Conservation (phyloP, 2,113 vertebrate species). For the Eonycteris spelaea region DNA sequence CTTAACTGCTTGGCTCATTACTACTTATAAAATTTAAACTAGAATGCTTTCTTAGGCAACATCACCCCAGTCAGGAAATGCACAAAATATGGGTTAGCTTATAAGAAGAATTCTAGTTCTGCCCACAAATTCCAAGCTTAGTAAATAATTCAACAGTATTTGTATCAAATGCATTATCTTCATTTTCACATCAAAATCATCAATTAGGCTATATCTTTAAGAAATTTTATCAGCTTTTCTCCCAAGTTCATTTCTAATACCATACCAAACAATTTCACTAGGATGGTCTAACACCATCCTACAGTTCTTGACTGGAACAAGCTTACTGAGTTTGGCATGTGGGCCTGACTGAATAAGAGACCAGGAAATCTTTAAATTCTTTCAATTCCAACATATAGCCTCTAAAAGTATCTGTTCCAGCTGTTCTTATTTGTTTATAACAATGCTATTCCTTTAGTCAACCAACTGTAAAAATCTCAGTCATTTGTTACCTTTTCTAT, state of each 20-base stretch:
- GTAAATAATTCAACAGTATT: neutral
- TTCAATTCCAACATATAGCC: neutral
- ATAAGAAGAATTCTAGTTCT: neutral
- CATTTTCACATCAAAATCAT: conserved; percentile 24
- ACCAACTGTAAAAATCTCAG: neutral
- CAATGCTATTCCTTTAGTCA: neutral
- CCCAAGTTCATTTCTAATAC: neutral
- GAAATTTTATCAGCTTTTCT: neutral
- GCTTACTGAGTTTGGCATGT: neutral
- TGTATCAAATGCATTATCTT: neutral
- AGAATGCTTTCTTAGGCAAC: neutral
- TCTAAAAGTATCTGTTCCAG: neutral
- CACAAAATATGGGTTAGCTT: neutral
- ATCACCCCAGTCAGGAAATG: neutral
- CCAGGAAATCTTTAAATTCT: neutral
- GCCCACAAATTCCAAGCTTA: conserved; percentile 22
- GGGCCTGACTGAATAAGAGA: neutral
- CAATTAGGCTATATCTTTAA: neutral
- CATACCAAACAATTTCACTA: neutral
- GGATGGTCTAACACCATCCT: neutral
- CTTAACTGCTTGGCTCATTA: neutral
- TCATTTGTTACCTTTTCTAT: neutral
- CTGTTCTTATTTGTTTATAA: neutral
- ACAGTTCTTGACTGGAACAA: neutral
- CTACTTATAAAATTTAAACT: neutral